These are phyloP conservation scores for Chaetogeoica ovagalla DNA, from an alignment of 2,888 invertebrate genomes.

Conservation along the genomic window DNA sequence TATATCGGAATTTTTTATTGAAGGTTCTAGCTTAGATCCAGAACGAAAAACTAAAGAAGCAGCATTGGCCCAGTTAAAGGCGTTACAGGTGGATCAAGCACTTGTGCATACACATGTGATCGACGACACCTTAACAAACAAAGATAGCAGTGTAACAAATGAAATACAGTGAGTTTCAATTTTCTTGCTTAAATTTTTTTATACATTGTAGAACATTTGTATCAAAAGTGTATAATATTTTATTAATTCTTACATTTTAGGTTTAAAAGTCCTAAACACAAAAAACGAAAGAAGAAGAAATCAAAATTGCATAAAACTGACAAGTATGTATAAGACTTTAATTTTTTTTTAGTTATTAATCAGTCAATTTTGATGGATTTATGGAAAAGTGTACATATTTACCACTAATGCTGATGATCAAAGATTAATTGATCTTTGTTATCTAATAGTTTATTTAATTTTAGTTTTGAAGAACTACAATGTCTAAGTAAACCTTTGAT, in stretches of 20 bases:
- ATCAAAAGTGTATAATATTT: neutral
- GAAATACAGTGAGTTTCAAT: conserved; percentile 36
- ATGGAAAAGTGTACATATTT: conserved; percentile 30
- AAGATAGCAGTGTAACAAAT: conserved; percentile 55
- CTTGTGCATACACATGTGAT: conserved; percentile 76
- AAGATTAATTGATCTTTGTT: conserved; percentile 44
- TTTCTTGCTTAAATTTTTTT: conserved; percentile 34
- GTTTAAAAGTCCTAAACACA: conserved; percentile 59
- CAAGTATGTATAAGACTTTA: conserved; percentile 62
- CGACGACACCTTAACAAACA: conserved; percentile 60
- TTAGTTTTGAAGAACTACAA: conserved; percentile 46
- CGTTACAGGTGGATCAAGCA: conserved; percentile 67
- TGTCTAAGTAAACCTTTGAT: conserved; percentile 48
- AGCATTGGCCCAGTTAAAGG: conserved; percentile 60
- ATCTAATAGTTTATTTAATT: conserved; percentile 40
- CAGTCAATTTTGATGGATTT: conserved; percentile 27
- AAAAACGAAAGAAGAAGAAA: conserved; percentile 69
- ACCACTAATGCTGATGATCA: conserved; percentile 47
- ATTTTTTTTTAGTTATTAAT: conserved; percentile 16
- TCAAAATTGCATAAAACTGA: conserved; percentile 70
- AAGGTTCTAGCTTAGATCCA: conserved; percentile 88
- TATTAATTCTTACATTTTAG: conserved; percentile 54
- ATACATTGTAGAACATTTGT: conserved; percentile 25
- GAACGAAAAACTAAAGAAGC: conserved; percentile 68
- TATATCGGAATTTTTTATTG: conserved; percentile 89